Evolutionary conservation across 2,888 invertebrate species (phyloP).

Genomic region (Prenolepis imparis): DNA sequence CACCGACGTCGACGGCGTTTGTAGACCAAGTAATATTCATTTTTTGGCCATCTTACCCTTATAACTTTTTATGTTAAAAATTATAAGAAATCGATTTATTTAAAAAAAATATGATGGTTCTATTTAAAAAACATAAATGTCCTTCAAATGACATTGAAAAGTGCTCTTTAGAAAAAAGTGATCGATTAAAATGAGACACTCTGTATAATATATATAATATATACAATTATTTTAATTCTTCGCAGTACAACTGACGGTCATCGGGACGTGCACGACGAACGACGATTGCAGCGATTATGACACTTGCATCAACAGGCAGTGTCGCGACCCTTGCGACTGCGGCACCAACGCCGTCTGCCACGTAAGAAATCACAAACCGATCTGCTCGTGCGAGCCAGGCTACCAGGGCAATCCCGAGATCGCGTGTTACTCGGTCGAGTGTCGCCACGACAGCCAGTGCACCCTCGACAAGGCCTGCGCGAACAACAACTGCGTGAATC

Average conservation of each 20-base stretch:
- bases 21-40: constrained; percentile 91
- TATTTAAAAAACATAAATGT: no score
- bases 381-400: constrained; percentile 94
- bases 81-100: no score
- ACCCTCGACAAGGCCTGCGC: constrained; percentile 93
- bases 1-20: constrained; percentile 92
- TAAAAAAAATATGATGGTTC: no score
- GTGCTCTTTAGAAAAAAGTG: no score
- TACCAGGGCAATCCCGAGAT: constrained; percentile 95
- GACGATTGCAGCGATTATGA: constrained; percentile 92
- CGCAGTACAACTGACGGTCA: constrained; percentile 88
- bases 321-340: constrained; percentile 95
- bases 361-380: constrained; percentile 94
- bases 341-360: constrained; percentile 94
- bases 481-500: constrained; percentile 94
- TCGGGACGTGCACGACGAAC: constrained; percentile 92
- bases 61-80: no score
- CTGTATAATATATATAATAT: not conserved
- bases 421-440: constrained; percentile 93
- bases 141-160: no score
- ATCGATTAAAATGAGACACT: no score
- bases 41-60: no score
- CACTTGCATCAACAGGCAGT: constrained; percentile 94
- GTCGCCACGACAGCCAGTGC: constrained; percentile 94
- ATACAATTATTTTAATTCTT: constrained; percentile 82